phyloP scores from a whole-genome alignment of 2,888 invertebrate species.

The Eupithecia exiguata region DNA sequence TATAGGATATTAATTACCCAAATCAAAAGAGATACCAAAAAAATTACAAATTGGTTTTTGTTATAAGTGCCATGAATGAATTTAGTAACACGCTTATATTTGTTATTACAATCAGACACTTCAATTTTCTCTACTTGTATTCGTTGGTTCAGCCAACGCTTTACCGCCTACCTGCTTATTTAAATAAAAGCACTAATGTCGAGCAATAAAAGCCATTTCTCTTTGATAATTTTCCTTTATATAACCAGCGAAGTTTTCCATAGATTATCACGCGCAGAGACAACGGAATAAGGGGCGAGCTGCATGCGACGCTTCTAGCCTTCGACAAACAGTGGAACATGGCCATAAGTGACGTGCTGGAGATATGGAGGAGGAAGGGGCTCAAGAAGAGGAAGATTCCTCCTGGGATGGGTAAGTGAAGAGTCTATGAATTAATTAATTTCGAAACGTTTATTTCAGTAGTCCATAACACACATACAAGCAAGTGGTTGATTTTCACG shows the following conservation, averaged over 20 bases:
- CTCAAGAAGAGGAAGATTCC: constrained; percentile 84
- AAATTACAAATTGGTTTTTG: too few species aligned
- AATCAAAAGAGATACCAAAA: too few species aligned
- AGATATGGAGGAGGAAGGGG: constrained; percentile 88
- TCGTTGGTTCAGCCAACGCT: background rate
- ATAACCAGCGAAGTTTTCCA: constrained; percentile 25
- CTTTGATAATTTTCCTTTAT: background rate
- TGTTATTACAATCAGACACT: background rate
- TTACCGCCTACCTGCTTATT: background rate
- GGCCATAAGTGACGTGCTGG: constrained; percentile 91
- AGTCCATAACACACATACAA: too few species aligned
- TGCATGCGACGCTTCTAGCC: constrained; percentile 90
- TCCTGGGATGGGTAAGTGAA: constrained; percentile 74
- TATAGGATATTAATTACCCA: too few species aligned
- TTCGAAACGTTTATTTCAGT: too few species aligned
- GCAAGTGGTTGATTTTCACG: too few species aligned
- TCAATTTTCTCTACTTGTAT: background rate
- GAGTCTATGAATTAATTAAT: background rate
- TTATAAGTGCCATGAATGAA: background rate
- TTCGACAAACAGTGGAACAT: constrained; percentile 98
- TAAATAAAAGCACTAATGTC: background rate
- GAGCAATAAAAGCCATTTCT: background rate
- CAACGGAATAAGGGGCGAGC: constrained; percentile 88
- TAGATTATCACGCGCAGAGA: constrained; percentile 91
- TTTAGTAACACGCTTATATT: background rate